These are phyloP conservation scores for Hycleus phaleratus DNA, from an alignment of 1,140 invertebrate genomes.

Conservation along the genomic window DNA sequence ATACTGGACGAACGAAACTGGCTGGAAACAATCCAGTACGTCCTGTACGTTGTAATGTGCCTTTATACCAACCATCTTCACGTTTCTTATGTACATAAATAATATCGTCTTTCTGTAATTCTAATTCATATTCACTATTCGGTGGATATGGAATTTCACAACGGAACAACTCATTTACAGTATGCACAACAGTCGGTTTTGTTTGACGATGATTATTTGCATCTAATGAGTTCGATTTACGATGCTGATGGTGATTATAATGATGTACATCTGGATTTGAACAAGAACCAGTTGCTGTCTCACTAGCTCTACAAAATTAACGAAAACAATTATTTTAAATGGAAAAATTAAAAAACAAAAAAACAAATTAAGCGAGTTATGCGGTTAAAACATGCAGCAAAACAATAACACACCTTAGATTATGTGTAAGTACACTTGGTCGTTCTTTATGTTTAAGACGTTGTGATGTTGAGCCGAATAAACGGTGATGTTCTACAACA, in stretches of 20 bases:
- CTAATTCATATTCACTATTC: slow-evolving; percentile 85
- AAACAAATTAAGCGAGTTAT: background rate
- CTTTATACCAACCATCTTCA: slow-evolving; percentile 94
- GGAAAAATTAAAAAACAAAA: slow-evolving; percentile 9
- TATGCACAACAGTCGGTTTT: slow-evolving; percentile 42
- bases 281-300: slow-evolving; percentile 28
- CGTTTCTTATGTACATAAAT: slow-evolving; percentile 87
- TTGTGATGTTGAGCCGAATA: slow-evolving; percentile 36
- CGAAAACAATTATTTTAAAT: background rate
- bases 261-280: slow-evolving; percentile 39
- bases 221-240: slow-evolving; percentile 74
- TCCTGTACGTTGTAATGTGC: slow-evolving; percentile 80
- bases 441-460: slow-evolving; percentile 39
- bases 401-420: slow-evolving; percentile 26
- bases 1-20: slow-evolving; percentile 65
- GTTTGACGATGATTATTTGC: slow-evolving; percentile 49
- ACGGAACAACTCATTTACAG: slow-evolving; percentile 64
- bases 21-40: slow-evolving; percentile 88
- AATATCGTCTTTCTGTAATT: slow-evolving; percentile 82
- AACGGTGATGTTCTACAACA: slow-evolving; percentile 31
- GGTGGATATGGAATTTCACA: slow-evolving; percentile 93
- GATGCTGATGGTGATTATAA: slow-evolving; percentile 43
- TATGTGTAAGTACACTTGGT: slow-evolving; percentile 32
- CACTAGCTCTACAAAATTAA: slow-evolving; percentile 24
- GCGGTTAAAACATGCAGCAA: slow-evolving; percentile 11